Percentiles rank a stretch among this genome's conserved stretches.
Conservation (phyloP, 2,888 invertebrate species). For the Luperina nickerlii region DNA sequence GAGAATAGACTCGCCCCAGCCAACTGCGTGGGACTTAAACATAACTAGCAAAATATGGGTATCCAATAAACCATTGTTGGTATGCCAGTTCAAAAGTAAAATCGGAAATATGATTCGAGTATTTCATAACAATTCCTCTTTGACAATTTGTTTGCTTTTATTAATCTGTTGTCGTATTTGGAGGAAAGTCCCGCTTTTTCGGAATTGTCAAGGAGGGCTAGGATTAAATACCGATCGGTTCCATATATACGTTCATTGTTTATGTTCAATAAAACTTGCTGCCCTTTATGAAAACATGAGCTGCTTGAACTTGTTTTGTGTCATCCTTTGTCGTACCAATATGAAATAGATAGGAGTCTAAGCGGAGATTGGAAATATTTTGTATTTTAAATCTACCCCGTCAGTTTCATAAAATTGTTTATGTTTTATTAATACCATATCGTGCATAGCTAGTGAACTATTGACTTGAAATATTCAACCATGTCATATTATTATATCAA, state of each 20-base stretch:
- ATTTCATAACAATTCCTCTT: conserved; percentile 10
- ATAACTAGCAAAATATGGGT: neutral
- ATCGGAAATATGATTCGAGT: conserved; percentile 18
- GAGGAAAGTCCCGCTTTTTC: conserved; percentile 21
- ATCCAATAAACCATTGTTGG: neutral
- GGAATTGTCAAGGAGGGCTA: conserved; percentile 15
- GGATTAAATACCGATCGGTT: conserved; percentile 35
- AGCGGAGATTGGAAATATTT: conserved; percentile 15
- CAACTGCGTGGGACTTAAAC: neutral
- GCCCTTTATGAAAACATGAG: conserved; percentile 40
- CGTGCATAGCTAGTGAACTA: too few species aligned
- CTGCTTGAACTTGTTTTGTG: conserved; percentile 19
- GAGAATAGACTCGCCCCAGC: neutral
- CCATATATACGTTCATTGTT: conserved; percentile 8
- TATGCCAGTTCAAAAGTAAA: neutral
- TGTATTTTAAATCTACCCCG: neutral
- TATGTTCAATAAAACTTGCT: conserved; percentile 30
- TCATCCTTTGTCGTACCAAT: conserved; percentile 31
- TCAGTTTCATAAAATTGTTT: neutral
- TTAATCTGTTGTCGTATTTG: conserved; percentile 22
- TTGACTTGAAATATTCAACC: neutral
- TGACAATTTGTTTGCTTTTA: conserved; percentile 33
- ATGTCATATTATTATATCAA: neutral
- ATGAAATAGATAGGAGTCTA: conserved; percentile 16
- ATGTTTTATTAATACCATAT: neutral